These are phyloP conservation scores for Papilio demoleus DNA, from an alignment of 2,888 invertebrate species.

Conservation along the genomic window DNA sequence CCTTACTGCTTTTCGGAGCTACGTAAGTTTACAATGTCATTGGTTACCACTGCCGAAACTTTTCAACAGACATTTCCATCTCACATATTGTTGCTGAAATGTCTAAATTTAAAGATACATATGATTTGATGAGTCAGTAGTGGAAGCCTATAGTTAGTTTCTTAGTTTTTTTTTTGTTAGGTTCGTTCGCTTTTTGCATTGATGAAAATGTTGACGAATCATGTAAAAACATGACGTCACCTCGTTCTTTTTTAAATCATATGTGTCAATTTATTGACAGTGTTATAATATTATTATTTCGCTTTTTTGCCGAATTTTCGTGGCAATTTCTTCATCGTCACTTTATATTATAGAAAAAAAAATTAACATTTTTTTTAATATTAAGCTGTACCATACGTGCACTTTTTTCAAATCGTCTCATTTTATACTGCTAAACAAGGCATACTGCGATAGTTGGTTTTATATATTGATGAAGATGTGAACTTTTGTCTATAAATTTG, in stretches of 20 bases:
- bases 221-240: neutral
- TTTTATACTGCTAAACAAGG: neutral
- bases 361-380: too few species aligned
- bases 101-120: neutral
- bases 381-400: neutral
- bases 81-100: neutral
- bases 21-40: neutral
- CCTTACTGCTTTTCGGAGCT: neutral
- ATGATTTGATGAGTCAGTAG: neutral
- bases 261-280: neutral
- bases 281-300: too few species aligned
- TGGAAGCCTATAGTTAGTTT: too few species aligned
- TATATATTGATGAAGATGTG: too few species aligned
- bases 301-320: too few species aligned
- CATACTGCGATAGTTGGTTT: neutral
- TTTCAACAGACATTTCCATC: neutral
- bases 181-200: neutral
- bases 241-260: neutral
- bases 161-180: too few species aligned
- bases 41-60: neutral
- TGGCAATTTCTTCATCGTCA: too few species aligned
- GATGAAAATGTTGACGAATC: neutral
- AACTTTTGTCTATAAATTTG: too few species aligned
- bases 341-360: too few species aligned
- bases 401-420: neutral